A percentile compares a stretch with the other conserved stretches of the same genome.
Conservation (phyloP, 2,888 invertebrate species). For the Pinctada fucata region DNA sequence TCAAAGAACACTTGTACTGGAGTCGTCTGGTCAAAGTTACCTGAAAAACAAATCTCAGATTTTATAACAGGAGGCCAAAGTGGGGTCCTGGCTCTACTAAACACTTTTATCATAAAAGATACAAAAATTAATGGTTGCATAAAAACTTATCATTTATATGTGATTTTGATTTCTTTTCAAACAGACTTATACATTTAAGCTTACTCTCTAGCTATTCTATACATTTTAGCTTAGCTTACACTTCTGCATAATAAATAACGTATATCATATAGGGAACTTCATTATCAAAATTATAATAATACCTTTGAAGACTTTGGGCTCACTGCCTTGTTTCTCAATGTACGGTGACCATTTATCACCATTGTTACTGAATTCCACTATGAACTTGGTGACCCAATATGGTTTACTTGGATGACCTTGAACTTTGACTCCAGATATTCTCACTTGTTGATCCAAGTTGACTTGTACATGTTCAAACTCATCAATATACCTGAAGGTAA, state of each 20-base stretch:
- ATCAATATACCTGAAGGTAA: constrained; percentile 35
- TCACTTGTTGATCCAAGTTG: constrained; percentile 28
- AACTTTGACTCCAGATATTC: constrained; percentile 31
- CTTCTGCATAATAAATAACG: no score
- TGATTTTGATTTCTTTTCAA: no score
- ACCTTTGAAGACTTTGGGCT: constrained; percentile 18
- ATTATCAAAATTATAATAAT: not conserved
- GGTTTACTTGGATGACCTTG: constrained; percentile 34
- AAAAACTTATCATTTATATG: no score
- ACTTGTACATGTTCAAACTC: constrained; percentile 36
- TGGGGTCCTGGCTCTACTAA: no score
- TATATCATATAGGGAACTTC: no score
- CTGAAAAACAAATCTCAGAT: constrained; percentile 5
- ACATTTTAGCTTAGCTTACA: no score
- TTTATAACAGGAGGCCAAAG: no score
- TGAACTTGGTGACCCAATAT: constrained; percentile 36
- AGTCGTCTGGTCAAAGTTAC: constrained; percentile 33
- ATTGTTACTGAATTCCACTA: constrained; percentile 32
- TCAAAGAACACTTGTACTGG: constrained; percentile 50
- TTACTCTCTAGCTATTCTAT: no score
- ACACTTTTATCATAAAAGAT: no score
- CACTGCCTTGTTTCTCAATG: constrained; percentile 8
- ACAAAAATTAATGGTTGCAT: no score
- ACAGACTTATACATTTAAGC: no score
- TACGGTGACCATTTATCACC: constrained; percentile 23